Conservation (phyloP, 2,113 vertebrate species). For the Gallinago jamesoni region DNA sequence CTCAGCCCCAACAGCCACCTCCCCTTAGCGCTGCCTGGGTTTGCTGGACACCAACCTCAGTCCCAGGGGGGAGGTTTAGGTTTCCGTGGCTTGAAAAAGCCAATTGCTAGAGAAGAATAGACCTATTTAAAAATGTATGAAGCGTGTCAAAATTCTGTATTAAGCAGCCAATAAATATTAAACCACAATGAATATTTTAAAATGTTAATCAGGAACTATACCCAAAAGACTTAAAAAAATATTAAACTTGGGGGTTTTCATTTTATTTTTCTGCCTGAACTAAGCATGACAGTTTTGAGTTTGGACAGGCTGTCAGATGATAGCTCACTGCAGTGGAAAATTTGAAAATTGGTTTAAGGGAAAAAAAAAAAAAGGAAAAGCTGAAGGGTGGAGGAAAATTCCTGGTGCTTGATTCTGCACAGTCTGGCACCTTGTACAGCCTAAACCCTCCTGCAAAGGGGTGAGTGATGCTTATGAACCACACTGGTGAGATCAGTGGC, state of each 20-base stretch:
- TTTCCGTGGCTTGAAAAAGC: background rate
- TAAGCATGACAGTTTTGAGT: background rate
- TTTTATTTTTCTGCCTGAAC: background rate
- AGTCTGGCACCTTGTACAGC: background rate
- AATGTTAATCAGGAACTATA: background rate
- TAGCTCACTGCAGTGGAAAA: conserved; percentile 42
- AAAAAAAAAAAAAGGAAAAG: background rate
- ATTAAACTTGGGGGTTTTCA: background rate
- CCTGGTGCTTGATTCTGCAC: background rate
- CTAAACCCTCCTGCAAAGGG: background rate
- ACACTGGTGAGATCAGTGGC: background rate
- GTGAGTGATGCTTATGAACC: background rate
- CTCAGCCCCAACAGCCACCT: background rate
- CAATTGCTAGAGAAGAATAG: background rate
- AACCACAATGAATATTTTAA: conserved; percentile 42
- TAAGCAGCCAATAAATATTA: conserved; percentile 61
- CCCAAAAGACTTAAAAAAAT: background rate
- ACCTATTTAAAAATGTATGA: conserved; percentile 18
- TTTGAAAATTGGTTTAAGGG: conserved; percentile 1
- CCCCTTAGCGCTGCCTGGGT: background rate
- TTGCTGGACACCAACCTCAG: background rate
- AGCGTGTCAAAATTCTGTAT: background rate
- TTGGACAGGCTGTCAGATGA: conserved; percentile 34
- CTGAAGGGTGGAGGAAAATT: conserved; percentile 9
- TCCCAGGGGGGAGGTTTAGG: background rate